These are phyloP conservation scores for Artibeus jamaicensis DNA, from an alignment of 2,797 vertebrate species.

Conservation along the genomic window DNA sequence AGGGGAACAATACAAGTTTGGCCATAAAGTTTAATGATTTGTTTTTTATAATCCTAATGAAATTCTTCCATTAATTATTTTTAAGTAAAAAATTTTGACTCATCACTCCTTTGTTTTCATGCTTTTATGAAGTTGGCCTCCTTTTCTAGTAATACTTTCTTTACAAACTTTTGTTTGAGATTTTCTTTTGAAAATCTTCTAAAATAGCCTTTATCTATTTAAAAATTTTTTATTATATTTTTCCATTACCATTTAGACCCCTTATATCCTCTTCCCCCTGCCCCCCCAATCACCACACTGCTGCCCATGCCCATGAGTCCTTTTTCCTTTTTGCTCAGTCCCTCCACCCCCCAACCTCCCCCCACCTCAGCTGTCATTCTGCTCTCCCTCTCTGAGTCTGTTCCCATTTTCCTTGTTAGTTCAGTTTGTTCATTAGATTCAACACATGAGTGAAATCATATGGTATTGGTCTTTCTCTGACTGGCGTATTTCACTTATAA, in stretches of 20 bases:
- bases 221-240: background rate
- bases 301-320: background rate
- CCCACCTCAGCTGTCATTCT: background rate
- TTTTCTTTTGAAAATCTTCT: constrained; percentile 3
- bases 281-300: background rate
- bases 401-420: background rate
- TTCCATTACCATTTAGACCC: background rate
- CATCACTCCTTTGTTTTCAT: background rate
- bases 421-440: background rate
- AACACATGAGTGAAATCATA: background rate
- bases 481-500: background rate
- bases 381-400: background rate
- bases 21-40: background rate
- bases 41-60: background rate
- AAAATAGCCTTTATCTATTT: background rate
- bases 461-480: background rate
- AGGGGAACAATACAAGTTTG: background rate
- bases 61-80: background rate
- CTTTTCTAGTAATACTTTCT: background rate
- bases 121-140: background rate
- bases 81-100: background rate
- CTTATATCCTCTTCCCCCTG: background rate
- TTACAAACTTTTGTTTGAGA: background rate
- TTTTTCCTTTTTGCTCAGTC: background rate
- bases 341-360: background rate